Evolutionary conservation across 2,797 vertebrate genomes (phyloP), one percentile per base, ranked within the genome.

Genomic region (Propithecus perrieri): DNA sequence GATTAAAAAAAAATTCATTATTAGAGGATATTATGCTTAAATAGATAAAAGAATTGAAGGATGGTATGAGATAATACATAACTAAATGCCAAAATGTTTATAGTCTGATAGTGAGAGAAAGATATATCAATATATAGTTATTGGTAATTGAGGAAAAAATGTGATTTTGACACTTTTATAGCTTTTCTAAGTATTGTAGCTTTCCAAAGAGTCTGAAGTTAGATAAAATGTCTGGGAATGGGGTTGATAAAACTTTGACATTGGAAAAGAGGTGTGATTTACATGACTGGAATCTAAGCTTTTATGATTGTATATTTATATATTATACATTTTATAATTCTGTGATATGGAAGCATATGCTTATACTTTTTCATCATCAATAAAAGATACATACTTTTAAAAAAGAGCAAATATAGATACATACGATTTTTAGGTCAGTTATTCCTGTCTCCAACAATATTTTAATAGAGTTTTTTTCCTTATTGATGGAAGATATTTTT

Each of bases 11-110:
- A 28, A 94, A 93, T 85, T 61, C 17, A 28, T 81, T 85, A 35
- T 96, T 78, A 71, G 12, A 85, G 4, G n/a, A 38, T 89, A 89
- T 86, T 94, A 30, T 76, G 46, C 95, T 81, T 93, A 94, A 95
- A 46, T 76, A 88, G n/a, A 87, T 84, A 67, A 76, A 85, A 89
- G 38, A 92, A 84, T 69, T 74, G 75, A 90, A 94, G 81, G 35
- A 63, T 50, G 48, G 4, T 71, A 46, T 95, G 72, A 91, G n/a
- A 81, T 84, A 84, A 28, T 94, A 41, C 90, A 24, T 85, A 38
- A 80, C 63, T 92, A 74, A 92, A 85, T 95, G 69, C 59, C 48
- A 53, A 50, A 94, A 74, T 76, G n/a, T 78, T 92, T 91, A 79
- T 48, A 86, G 14, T 75, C 30, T 78, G 59, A 55, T 86, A 67